Base-by-base conservation (phyloP, 2,113 vertebrate genomes). In the Columba livia region DNA sequence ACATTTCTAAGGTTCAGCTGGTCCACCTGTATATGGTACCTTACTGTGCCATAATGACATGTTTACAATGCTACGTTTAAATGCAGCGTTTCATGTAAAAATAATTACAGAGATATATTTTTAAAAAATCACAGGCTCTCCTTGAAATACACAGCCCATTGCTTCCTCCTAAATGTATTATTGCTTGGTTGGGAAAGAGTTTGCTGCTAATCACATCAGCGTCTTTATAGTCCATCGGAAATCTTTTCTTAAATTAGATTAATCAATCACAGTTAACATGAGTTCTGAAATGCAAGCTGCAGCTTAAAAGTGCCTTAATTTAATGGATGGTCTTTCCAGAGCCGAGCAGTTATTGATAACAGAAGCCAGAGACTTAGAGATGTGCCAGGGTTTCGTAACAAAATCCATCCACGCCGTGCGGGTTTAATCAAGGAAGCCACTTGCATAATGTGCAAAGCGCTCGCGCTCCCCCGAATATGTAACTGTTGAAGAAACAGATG, bases 241-340 rank as follows among this genome's bases (percentile, higher is more conserved):
- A 92, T 94, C 70, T 93, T 79, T 85, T 31, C 91, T 72, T 81
- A 81, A 95, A 94, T 94, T 92, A 82, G 54, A 5, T 94, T 95
- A 94, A 95, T 97, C 93, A 95, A 91, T 96, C 93, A 94, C 85
- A 47, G 87, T 93, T 94, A 96, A 95, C 91, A 77, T 1, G 13
- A 88, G 74, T 77, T 93, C 78, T 89, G 91, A 95, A 96, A 96
- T 54, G 70, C 93, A 89, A 73, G 87, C 91, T 91, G 89, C 81
- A 82, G 78, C 91, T 95, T 95, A 88, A 69, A 96, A 97, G 95
- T 89, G 85, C 74, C 81, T 96, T 96, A 89, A 96, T 94, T 90
- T 94, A 95, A 96, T 85, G 84, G 91, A 96, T 85, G 74, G 54
- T 78, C 81, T 96, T 97, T 89, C 80, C 86, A 94, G 87, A 75